These are phyloP conservation scores for Caenorhabditis imperialis DNA, from an alignment of 2,888 invertebrate genomes.

Conservation along the genomic window DNA sequence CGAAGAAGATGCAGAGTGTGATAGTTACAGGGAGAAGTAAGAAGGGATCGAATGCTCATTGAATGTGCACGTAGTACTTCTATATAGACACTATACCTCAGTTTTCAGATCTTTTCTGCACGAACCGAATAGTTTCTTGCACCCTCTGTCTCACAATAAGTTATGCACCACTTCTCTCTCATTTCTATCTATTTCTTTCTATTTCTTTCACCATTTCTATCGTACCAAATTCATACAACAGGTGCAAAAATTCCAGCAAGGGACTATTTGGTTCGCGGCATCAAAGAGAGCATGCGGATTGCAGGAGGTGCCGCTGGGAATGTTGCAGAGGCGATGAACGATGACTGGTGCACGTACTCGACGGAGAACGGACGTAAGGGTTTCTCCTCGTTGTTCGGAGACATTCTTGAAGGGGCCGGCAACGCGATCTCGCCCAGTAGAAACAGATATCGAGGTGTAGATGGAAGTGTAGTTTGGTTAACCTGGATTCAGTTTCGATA, in stretches of 20 bases:
- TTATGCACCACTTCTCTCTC: conserved; percentile 7
- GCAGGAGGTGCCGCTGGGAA: conserved; percentile 57
- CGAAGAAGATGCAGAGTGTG: conserved; percentile 56
- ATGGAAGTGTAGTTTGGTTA: not conserved
- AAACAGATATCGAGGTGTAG: conserved; percentile 42
- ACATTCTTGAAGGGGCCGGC: conserved; percentile 48
- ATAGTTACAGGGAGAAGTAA: conserved; percentile 53
- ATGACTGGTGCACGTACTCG: conserved; percentile 50
- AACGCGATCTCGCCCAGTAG: conserved; percentile 38
- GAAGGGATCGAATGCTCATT: conserved; percentile 9
- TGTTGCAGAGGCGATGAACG: conserved; percentile 24
- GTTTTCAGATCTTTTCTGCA: conserved; percentile 26
- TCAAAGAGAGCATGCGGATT: conserved; percentile 58
- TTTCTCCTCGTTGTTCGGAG: conserved; percentile 37
- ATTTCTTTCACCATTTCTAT: conserved; percentile 15
- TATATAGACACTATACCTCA: not conserved
- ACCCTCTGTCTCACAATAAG: conserved; percentile 13
- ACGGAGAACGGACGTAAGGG: conserved; percentile 56
- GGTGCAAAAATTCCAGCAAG: conserved; percentile 49
- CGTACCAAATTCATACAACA: conserved; percentile 15
- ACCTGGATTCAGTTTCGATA: not conserved
- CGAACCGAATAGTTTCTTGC: conserved; percentile 53
- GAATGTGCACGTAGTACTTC: conserved; percentile 21
- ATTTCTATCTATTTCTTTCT: not conserved
- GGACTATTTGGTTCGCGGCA: conserved; percentile 57